These are phyloP conservation scores for Drosophila eugracilis DNA, from an alignment of 1,140 invertebrate species.

Conservation along the genomic window DNA sequence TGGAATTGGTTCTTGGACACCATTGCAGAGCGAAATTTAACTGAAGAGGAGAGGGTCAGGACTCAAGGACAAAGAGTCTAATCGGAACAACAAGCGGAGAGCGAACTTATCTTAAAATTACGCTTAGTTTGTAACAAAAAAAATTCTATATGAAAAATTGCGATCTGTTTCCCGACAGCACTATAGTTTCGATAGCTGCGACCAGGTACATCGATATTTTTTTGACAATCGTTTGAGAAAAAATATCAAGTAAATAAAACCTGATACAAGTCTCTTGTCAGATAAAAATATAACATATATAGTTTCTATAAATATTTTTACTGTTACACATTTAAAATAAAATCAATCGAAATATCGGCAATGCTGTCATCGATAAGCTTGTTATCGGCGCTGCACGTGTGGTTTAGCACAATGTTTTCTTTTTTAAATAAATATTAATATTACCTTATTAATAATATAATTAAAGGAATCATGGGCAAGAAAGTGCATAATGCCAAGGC, in stretches of 20 bases:
- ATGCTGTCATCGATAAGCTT: constrained; percentile 14
- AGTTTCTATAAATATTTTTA: no score
- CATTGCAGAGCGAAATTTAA: constrained; percentile 25
- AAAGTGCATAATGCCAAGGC: constrained; percentile 92
- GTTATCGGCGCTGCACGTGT: constrained; percentile 18
- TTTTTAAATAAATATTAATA: neutral
- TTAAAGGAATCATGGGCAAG: constrained; percentile 86
- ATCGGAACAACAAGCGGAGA: neutral
- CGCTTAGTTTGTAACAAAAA: neutral
- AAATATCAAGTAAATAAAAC: no score
- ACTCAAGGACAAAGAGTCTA: neutral
- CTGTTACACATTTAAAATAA: neutral
- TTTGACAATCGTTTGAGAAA: neutral
- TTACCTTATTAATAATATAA: neutral
- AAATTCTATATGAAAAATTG: neutral
- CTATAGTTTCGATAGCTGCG: neutral
- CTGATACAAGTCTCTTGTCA: no score
- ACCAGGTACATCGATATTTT: neutral
- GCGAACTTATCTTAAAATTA: neutral
- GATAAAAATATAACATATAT: no score
- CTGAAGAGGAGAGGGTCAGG: neutral
- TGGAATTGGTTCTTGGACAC: constrained; percentile 61
- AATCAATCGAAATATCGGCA: neutral
- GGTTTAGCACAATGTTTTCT: constrained; percentile 15
- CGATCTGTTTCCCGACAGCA: neutral